Base-by-base conservation (phyloP, 2,888 invertebrate species). In the Pristionchus arcanus region DNA sequence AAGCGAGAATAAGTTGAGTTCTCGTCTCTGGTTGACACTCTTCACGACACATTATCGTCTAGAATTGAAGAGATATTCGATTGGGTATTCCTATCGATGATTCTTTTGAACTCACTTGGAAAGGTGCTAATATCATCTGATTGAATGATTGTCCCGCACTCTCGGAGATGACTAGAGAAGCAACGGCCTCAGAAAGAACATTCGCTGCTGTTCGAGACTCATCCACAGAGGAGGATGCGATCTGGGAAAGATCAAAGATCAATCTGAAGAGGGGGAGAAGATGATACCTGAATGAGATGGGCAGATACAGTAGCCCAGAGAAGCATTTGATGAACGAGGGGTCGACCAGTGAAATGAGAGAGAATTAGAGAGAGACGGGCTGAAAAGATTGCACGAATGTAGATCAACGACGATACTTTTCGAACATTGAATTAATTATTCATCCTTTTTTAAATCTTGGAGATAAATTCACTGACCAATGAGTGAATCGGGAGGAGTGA, bases 11-110 rank as follows among this genome's bases (percentile, higher is more conserved):
- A 93, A 99, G 98, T 97, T 98, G 96, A 94, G 96, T 96, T 96
- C 98, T 98, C 71, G 98, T 97, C 95, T 98, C 98, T 90, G 97
- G 97, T 95, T 98, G 98, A 95, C 98, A 98, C 19, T 98, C 96
- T 95, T 98, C 98, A 94, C 98, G 96, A 95, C 98, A 98, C 0
- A 98, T 96, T 71, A 98, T 96, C 95, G 98, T 98, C 96, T 98
- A 98, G 92, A 96, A 63, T 87, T 2, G 21, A 59, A 16, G 16
- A 16, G 16, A 25, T 59, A 31, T n/a, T 34, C 25, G 21, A 21
- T 55, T 28, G 68, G 13, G 3, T 4, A 16, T n/a, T 66, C 2
- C 3, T 3, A 25, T 68, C 28, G 3, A 28, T 28, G 7, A n/a
- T 68, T 28, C 68, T 31, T 9, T 11, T 68, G 31, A 15, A 34